Base-by-base conservation (phyloP, 2,113 vertebrate genomes). In the Apus apus region DNA sequence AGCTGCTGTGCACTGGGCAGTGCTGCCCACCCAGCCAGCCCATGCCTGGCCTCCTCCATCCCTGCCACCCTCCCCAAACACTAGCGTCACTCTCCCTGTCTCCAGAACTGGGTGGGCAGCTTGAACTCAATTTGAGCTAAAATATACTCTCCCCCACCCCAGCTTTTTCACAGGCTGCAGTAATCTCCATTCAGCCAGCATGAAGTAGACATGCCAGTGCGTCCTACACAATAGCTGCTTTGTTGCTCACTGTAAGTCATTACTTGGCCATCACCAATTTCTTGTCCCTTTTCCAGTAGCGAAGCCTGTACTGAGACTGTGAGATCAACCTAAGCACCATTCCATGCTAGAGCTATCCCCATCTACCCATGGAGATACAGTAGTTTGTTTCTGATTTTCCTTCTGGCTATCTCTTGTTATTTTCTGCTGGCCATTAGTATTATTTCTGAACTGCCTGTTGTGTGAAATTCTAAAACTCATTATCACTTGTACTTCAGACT, bases 41-140 rank as follows among this genome's bases (percentile, higher is more conserved):
- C 66, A 25, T 1, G 3, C 19, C 25, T 0, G 0, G 0, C n/a
- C 26, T 85, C 8, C 64, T 65, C 72, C 11, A 5, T 45, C 21
- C 58, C 58, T 67, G 19, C 36, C 5, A 1, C 57, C 9, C 6
- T 26, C 27, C 45, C 53, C 2, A 1, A 15, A n/a, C 1, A 0
- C 21, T 12, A 27, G 34, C 18, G 13, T 60, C 21, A 40, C 43
- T 34, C 43, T 81, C n/a, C 40, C 34, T 38, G 3, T 56, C 48
- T 54, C 48, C 51, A 66, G 14, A 48, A 51, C 53, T 15, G 21
- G 15, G 27, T 54, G 15, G n/a, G 46, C 38, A 85, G 13, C 16
- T 13, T n/a, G 21, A 84, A 85, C 27, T 77, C 46, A 65, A 72
- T 46, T 3, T 38, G 45, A 65, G 36, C 60, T 38, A 65, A 82